Conservation (phyloP, 2,888 invertebrate species). For the Drosophila merina region DNA sequence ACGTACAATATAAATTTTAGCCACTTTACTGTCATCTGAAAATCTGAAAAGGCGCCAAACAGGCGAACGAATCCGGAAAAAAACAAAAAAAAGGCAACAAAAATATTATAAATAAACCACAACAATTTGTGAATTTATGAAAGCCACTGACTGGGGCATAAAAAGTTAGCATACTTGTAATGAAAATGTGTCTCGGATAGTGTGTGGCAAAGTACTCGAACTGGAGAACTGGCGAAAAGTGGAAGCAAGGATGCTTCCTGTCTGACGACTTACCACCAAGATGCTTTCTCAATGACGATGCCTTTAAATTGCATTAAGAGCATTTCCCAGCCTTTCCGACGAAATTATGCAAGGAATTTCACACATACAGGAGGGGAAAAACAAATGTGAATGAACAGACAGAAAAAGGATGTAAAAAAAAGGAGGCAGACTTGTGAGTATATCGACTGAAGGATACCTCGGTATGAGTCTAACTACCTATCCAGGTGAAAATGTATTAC, state of each 20-base stretch:
- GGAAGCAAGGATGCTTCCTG: constrained; percentile 35
- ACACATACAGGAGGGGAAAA: constrained; percentile 16
- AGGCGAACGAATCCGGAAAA: constrained; percentile 44
- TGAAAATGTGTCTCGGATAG: not conserved
- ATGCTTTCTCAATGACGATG: constrained; percentile 8
- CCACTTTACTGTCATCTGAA: constrained; percentile 74
- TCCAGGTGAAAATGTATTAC: too few species aligned
- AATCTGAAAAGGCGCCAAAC: constrained; percentile 63
- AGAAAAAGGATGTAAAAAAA: constrained; percentile 15
- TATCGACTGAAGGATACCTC: not conserved
- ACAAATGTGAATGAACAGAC: constrained; percentile 8
- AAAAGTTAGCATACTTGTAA: constrained; percentile 70
- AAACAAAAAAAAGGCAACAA: constrained; percentile 4
- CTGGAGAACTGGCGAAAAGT: constrained; percentile 25
- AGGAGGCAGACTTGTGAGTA: not conserved
- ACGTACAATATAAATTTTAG: constrained; percentile 62
- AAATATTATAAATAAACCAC: constrained; percentile 11
- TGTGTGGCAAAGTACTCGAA: constrained; percentile 68
- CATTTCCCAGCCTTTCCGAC: constrained; percentile 38
- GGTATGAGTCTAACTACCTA: not conserved
- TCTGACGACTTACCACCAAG: constrained; percentile 10
- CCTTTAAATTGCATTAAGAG: constrained; percentile 47
- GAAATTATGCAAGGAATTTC: constrained; percentile 75
- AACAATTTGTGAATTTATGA: not conserved
- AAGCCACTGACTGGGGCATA: constrained; percentile 10